Base-by-base conservation (phyloP, 2,888 invertebrate genomes). In the Nephrocerus scutellatus region DNA sequence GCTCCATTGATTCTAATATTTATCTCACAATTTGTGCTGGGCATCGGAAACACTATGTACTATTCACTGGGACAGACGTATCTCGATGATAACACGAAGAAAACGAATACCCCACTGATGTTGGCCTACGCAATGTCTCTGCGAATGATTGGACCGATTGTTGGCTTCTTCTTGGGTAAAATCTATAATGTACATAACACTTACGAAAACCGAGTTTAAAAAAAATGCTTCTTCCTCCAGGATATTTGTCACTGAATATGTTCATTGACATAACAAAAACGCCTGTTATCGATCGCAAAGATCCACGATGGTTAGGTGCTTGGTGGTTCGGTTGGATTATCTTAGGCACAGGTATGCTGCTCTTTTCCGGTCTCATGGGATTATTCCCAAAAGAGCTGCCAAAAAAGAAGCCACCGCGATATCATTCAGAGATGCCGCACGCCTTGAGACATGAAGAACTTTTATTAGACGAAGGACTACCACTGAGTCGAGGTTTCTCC, bases 321-420 rank as follows among this genome's bases (percentile, higher is more conserved):
- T 84, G 82, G 82, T 84, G 83, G 83, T 65, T 82, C n/a, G 82
- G 79, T 10, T 76, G 76, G 76, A 70, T 74, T 16, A 66, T 75
- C 21, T 46, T 70, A 8, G 69, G 70, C 9, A 57, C 65, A 0
- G 59, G 75, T 1, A 77, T 80, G 74, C 63, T 76, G 13, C 48
- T 79, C 14, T 75, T 80, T 43, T 72, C 79, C 0, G 55, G 78
- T 10, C 63, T 82, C 2, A 73, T 84, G 43, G 77, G 77, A 2
- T 68, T 79, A 53, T 84, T 82, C 52, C 83, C 83, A 41, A 63
- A 68, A 35, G 54, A 60, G 46, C 41, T 66, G 41, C 68, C 66
- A 3, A 63, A 62, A 31, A 40, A 35, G 2, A 48, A 48, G 12
- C 43, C 48, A 8, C 40, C 23, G 4, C 50, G 55, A 12, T 55